Evolutionary conservation across 2,797 vertebrate genomes (phyloP).

Genomic region (Mormyrus proboscirostris): DNA sequence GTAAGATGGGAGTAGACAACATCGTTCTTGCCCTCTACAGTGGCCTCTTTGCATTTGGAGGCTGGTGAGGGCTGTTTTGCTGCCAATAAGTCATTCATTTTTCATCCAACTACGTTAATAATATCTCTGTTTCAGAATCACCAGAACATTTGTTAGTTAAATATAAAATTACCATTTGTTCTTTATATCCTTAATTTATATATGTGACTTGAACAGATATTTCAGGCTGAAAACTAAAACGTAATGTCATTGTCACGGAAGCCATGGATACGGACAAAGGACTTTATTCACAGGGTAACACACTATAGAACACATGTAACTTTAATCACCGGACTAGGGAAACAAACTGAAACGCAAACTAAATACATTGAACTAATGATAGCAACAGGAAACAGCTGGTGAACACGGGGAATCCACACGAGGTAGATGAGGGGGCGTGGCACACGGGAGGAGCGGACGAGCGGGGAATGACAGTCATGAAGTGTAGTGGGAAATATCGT

Average conservation of each 20-base stretch:
- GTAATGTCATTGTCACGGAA: neutral
- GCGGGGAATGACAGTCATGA: neutral
- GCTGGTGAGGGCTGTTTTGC: constrained; percentile 23
- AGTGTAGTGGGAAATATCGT: neutral
- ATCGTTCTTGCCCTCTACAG: constrained; percentile 32
- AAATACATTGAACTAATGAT: no score
- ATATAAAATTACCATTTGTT: neutral
- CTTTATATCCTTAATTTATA: neutral
- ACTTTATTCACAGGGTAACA: no score
- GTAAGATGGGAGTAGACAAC: constrained; percentile 21
- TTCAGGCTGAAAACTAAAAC: neutral
- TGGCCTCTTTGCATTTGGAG: constrained; percentile 30
- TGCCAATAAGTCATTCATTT: neutral
- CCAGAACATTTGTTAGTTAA: neutral
- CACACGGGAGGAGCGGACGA: no score
- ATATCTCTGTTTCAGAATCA: neutral
- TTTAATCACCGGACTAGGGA: no score
- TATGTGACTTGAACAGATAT: neutral
- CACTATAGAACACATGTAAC: no score
- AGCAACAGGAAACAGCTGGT: no score
- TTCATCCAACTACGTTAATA: neutral
- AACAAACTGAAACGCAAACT: no score
- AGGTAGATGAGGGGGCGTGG: no score
- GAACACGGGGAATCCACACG: no score
- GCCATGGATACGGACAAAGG: no score